Base-by-base conservation (phyloP, 92 coral and sea anemone species). In the Metridium senile region DNA sequence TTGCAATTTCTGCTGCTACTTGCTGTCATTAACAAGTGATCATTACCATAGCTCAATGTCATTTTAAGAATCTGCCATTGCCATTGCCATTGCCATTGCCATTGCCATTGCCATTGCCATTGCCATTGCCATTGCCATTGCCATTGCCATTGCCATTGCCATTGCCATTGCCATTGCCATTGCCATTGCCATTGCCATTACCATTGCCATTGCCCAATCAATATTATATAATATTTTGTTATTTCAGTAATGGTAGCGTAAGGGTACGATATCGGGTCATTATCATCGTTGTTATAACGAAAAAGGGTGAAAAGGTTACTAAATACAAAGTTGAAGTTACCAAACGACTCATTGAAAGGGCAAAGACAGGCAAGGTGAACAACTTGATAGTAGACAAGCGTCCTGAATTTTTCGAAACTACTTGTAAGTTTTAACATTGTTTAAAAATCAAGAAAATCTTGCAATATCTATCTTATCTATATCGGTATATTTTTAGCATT, bases 171-270 rank as follows among this genome's bases (percentile, higher is more conserved):
- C n/a, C n/a, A n/a, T n/a, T n/a, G n/a, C n/a, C n/a, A n/a, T n/a
- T n/a, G n/a, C n/a, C n/a, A n/a, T n/a, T n/a, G n/a, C n/a, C n/a
- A n/a, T n/a, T n/a, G n/a, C n/a, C n/a, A n/a, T n/a, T n/a, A n/a
- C n/a, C n/a, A n/a, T n/a, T n/a, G n/a, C n/a, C n/a, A n/a, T n/a
- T n/a, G n/a, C n/a, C 25, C 59, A 21, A 54, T 3, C 4, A 54
- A 9, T 9, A 13, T 21, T 54, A 19, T 20, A 13, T 23, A 54
- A 26, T 59, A 22, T 22, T 2, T 22, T 22, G 2, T 23, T 22
- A 9, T 2, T 70, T 2, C 54, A 89, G 94, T 11, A 65, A 86
- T 32, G 94, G 94, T 21, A 89, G 94, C 33, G 87, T 89, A 0
- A 74, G 74, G 10, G 94, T 89, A 25, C 70, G 73, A 22, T 89